phyloP scores from a whole-genome alignment of 2,113 vertebrate species.

The Trinectes maculatus region DNA sequence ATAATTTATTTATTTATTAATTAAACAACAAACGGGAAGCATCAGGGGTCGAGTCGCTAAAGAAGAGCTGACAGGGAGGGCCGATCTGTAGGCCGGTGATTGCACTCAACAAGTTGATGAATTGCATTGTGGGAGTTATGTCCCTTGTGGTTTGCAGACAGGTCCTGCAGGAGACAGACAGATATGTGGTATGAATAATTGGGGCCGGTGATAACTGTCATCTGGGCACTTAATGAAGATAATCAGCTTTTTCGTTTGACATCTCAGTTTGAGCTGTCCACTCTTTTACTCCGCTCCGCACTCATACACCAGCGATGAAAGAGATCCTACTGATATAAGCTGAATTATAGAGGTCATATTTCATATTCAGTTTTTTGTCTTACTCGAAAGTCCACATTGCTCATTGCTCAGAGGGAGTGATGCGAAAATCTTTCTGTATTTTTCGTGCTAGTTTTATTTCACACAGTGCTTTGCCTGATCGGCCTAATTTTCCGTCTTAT shows the following conservation, averaged over 20 bases:
- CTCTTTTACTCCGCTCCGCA: conserved; percentile 12
- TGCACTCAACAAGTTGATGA: conserved; percentile 48
- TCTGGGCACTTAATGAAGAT: conserved; percentile 62
- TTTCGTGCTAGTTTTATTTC: no score
- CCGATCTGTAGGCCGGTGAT: conserved; percentile 44
- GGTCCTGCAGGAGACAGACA: conserved; percentile 46
- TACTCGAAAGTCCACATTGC: no score
- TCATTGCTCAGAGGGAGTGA: no score
- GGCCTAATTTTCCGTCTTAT: conserved; percentile 14
- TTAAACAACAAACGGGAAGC: conserved; percentile 71
- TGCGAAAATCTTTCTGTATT: no score
- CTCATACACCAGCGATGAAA: conserved; percentile 29
- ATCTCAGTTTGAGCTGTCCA: conserved; percentile 46
- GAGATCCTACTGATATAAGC: conserved; percentile 7
- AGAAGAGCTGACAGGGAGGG: conserved; percentile 32
- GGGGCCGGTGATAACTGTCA: conserved; percentile 64
- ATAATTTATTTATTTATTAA: conserved; percentile 79
- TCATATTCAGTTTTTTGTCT: no score
- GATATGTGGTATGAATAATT: conserved; percentile 66
- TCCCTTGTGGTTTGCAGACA: conserved; percentile 45
- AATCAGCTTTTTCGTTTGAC: conserved; percentile 64
- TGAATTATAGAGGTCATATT: conserved; percentile 15
- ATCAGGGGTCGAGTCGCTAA: conserved; percentile 44
- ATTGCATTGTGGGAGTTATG: conserved; percentile 30
- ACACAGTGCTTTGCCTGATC: no score